Evolutionary conservation across 2,797 vertebrate species (phyloP), one percentile per base, ranked within the genome.

Genomic region (Australoheros facetus): DNA sequence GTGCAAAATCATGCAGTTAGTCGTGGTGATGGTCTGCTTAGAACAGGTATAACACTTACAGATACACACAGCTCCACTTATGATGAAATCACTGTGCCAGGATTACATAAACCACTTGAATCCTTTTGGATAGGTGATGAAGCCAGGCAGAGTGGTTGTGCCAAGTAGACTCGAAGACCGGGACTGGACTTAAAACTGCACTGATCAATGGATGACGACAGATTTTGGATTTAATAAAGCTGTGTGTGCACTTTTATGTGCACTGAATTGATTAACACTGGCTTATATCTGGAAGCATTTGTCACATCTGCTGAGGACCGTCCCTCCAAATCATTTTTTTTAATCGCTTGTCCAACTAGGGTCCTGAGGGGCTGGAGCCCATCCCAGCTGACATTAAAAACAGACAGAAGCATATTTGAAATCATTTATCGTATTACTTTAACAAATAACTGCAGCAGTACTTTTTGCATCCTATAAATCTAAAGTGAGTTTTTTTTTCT

Each of bases 201-300:
- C 1, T 78, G 69, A 86, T 77, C 79, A 34, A 87, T 79, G 75
- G 73, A 71, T 51, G n/a, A 73, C 39, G 17, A 64, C 42, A 17
- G 13, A 14, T 72, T 75, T 64, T 7, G 19, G 21, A 45, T 60
- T 48, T 48, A 72, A 58, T 66, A 72, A 72, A 76, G 58, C 73
- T 45, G 14, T 3, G 21, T 74, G 56, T 74, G 39, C 32, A 55
- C 79, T 71, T 85, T 75, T 45, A 23, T 73, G 16, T 30, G 10
- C 53, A 28, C 14, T 58, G 56, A 72, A 51, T 79, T 42, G 28
- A 79, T 78, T 21, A 45, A 66, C 19, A 21, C 1, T 4, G 57
- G 34, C 39, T 71, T 34, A 82, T 71, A 64, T 85, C 73, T 81
- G 64, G 70, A 53, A 82, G 58, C 60, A 71, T 76, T 73, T 82